Base-by-base conservation (phyloP, 2,888 invertebrate genomes). In the Polyommatus iphigenia region DNA sequence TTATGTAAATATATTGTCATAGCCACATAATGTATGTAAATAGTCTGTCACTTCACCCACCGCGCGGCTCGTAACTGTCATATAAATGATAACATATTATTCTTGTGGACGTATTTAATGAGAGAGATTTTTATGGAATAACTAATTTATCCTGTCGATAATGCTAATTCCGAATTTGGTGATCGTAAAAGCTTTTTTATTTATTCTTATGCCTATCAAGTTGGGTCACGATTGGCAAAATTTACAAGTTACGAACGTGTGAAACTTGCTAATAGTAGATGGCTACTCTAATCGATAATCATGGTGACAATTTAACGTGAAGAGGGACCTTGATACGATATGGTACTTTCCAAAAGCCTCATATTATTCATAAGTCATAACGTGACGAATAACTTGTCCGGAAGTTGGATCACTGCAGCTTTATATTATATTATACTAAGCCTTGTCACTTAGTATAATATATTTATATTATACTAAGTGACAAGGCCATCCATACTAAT, bases 1-100 rank as follows among this genome's bases (percentile, higher is more conserved):
- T 67, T 67, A 67, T 67, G 67, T 32, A 67, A 67, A 67, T 67
- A 67, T 29, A 29, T 67, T 67, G 29, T 67, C 67, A 67, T 32
- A 67, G 15, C 8, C 67, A 32, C 15, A 29, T 67, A 67, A 67
- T 67, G 29, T 67, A 67, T 67, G 67, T 32, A 67, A 67, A 67
- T 67, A 67, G 29, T 24, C 67, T 67, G 67, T 67, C 67, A 32
- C 15, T 29, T 67, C 67, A 67, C 67, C 67, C 67, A 67, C 29
- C 67, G 67, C 67, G 29, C 62, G 62, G 24, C 6, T 67, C 67
- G 29, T 67, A 6, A 32, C 67, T 67, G 67, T 67, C 67, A 32
- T 18, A 67, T 32, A 67, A 67, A 32, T 32, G 67, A 32, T 32
- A 67, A 29, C 67, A 18, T 29, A 67, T 67, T 32, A 67, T 67